Evolutionary conservation across 64 coral and sea anemone species (phyloP), one percentile per base, ranked within the genome.

Genomic region (Astreopora myriophthalma): DNA sequence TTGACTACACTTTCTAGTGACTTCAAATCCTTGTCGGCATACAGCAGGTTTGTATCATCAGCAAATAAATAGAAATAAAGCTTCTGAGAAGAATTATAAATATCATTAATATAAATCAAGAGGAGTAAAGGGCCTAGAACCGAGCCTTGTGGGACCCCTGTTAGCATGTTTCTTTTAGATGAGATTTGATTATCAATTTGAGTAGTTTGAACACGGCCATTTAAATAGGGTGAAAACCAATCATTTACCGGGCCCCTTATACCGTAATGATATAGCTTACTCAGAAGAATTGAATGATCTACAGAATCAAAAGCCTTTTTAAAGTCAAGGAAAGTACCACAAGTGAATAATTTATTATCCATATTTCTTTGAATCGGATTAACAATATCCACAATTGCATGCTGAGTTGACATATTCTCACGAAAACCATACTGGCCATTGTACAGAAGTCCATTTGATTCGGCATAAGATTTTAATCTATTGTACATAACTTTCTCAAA

Each of bases 261-360:
- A 44, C 40, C 1, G 40, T 44, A 44, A 44, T 44, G 40, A 44
- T 69, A 69, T 69, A 69, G 27, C 66, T 69, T 69, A 23, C 28
- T 69, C 66, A 69, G 66, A 28, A 69, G 66, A 69, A 69, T 69
- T 69, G 66, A 69, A 34, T 69, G 66, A 69, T 69, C 66, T 23
- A 69, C 66, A 69, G 66, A 7, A 69, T 69, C 66, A 69, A 69
- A 69, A 69, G 66, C 40, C 40, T 44, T 44, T 44, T 44, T 44
- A 44, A 44, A 44, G 40, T 44, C 40, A 10, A 44, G 40, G 1
- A 44, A 44, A 44, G 11, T 44, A 44, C 6, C 40, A 10, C 40
- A 44, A 44, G 40, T 44, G 40, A 44, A 44, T 10, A 44, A 44
- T 44, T 44, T 44, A 10, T 44, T 44, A 44, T 44, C 40, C 40